A percentile compares a stretch with the other conserved stretches of the same genome.
Conservation (phyloP, 2,888 invertebrate species). For the Gibbula magus region DNA sequence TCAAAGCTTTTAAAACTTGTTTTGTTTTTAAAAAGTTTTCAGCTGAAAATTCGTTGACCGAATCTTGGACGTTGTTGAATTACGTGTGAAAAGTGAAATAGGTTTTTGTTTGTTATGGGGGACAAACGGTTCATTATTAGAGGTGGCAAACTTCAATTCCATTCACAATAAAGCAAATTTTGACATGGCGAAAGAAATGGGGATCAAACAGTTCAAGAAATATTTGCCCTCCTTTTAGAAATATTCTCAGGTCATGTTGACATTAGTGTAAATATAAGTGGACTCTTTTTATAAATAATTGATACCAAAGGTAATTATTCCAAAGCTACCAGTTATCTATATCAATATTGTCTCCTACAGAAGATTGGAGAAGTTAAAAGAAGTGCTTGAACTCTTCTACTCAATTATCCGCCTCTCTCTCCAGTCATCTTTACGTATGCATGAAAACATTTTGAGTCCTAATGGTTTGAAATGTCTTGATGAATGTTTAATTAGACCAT, state of each 20-base stretch:
- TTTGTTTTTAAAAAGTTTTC: not conserved
- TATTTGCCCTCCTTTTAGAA: not conserved
- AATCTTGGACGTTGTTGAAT: not conserved
- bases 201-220: conserved; percentile 8
- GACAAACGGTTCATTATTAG: not conserved
- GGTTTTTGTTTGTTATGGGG: not conserved
- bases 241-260: not conserved
- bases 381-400: no score
- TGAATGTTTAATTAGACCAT: no score
- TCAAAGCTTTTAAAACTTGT: conserved; percentile 14
- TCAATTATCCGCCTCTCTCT: no score
- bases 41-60: not conserved
- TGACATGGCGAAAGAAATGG: not conserved
- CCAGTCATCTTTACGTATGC: no score
- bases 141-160: not conserved
- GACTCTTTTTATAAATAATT: no score
- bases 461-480: no score
- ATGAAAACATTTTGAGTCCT: no score
- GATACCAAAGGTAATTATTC: no score
- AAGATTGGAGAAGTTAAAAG: no score
- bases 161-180: not conserved
- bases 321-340: no score
- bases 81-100: not conserved
- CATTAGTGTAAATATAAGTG: not conserved
- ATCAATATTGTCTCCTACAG: no score